Base-by-base conservation (phyloP, 2,113 vertebrate genomes). In the Trogon surrucura region DNA sequence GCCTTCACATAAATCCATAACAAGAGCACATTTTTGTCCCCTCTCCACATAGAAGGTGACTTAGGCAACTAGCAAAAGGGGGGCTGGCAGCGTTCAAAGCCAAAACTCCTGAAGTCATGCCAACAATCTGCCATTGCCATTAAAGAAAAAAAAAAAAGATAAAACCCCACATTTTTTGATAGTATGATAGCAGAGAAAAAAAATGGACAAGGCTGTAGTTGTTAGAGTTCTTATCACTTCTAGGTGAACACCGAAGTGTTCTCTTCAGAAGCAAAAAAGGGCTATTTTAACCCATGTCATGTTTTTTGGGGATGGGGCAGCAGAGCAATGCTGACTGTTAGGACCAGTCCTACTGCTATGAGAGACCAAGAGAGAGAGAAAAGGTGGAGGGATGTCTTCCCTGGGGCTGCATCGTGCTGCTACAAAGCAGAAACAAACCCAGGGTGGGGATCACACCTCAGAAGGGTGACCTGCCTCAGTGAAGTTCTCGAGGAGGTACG, bases 271-370 rank as follows among this genome's bases (percentile, higher is more conserved):
- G 3, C 1, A 30, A 73, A 85, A 62, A 69, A 26, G 10, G 0
- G 4, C 6, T 50, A 27, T 45, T 77, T 62, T 38, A 67, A 7
- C 32, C 20, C 18, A 60, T 19, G 3, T 38, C 19, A 11, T 20
- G 0, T 0, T 36, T 78, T 47, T 36, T 65, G 13, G 3, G 12
- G 11, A 38, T 5, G 5, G 16, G 7, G 44, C 73, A 47, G 15
- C 26, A 47, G 65, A 71, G 60, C 71, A 69, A 38, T 16, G 10
- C 11, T 62, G 64, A 64, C 29, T 8, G 72, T 51, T 38, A 13
- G 18, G 45, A 18, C 12, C 60, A 30, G 6, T 62, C 8, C 62
- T 26, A 20, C 12, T 54, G 26, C 32, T 73, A 6, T 5, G 30
- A 65, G 38, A 80, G 32, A 20, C 26, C 45, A 48, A 60, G 29